Percentiles rank a stretch among this genome's conserved stretches.
phyloP scores from a whole-genome alignment of 2,113 vertebrate species.

The Syrmaticus mikado region DNA sequence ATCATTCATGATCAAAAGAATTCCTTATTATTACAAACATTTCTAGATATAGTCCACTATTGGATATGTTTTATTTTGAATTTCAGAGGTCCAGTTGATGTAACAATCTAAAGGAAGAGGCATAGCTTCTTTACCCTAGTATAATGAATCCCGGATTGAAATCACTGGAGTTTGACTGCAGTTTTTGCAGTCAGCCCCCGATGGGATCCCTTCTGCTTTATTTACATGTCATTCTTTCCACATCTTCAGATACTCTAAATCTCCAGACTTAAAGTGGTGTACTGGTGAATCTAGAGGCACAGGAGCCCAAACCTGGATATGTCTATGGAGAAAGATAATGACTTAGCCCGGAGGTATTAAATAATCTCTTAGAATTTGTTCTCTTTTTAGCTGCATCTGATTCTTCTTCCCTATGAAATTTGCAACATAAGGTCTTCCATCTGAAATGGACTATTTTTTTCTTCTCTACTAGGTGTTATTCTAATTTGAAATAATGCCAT shows the following conservation, averaged over 20 bases:
- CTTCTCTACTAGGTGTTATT: background rate
- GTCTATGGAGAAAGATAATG: no score
- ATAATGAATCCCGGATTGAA: background rate
- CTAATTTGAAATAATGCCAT: background rate
- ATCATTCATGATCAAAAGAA: background rate
- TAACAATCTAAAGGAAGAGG: background rate
- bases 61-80: background rate
- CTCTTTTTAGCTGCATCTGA: background rate
- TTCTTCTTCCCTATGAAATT: background rate
- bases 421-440: background rate
- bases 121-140: background rate
- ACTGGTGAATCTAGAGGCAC: background rate
- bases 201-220: no score
- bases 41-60: background rate
- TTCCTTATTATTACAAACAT: background rate
- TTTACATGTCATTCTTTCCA: no score
- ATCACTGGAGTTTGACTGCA: background rate
- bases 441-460: background rate
- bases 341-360: background rate
- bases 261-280: no score
- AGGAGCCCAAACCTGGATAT: no score
- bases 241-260: no score
- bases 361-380: background rate
- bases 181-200: no score
- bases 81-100: background rate